Percentiles rank a stretch among this genome's conserved stretches.
Evolutionary conservation across 2,113 vertebrate genomes (phyloP).

Genomic region (Poeciliopsis prolifica): DNA sequence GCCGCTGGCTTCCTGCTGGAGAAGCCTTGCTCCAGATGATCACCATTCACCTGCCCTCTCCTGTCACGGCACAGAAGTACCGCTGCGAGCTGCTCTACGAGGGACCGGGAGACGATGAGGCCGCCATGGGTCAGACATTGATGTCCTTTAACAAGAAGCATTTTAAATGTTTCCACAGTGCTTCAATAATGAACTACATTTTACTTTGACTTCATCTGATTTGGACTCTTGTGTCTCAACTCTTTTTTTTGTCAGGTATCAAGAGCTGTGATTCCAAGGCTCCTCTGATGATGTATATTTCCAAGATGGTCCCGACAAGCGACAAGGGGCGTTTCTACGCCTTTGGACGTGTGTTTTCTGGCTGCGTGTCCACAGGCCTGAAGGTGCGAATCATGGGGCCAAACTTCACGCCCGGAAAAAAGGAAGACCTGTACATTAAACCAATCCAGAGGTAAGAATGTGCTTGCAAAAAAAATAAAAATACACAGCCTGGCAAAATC

Average conservation of each 20-base stretch:
- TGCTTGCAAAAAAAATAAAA: not conserved
- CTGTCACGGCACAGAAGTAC: conserved; percentile 93
- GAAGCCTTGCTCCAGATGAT: conserved; percentile 98
- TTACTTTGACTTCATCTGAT: not conserved
- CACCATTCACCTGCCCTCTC: conserved; percentile 96
- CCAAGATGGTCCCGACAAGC: conserved; percentile 95
- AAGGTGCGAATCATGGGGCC: conserved; percentile 98
- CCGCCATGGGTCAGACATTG: conserved; percentile 87
- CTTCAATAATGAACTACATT: too few relatives aligned
- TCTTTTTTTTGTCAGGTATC: conserved; percentile 80
- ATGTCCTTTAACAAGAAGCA: not conserved
- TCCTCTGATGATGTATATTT: conserved; percentile 97
- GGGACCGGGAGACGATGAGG: conserved; percentile 92
- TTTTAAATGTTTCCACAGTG: not conserved
- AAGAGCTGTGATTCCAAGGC: conserved; percentile 96
- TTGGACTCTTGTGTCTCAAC: not conserved
- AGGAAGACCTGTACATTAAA: conserved; percentile 94
- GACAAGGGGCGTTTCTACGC: conserved; percentile 97
- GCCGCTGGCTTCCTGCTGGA: conserved; percentile 93
- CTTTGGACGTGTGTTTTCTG: conserved; percentile 94
- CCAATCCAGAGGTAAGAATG: conserved; percentile 91
- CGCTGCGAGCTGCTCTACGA: conserved; percentile 96
- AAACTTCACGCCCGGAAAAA: conserved; percentile 94
- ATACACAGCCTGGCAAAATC: not conserved
- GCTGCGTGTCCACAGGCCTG: conserved; percentile 89